Percentiles rank a stretch among this genome's conserved stretches.
Evolutionary conservation across 2,888 invertebrate species (phyloP).

Genomic region (Rotaria macrura): DNA sequence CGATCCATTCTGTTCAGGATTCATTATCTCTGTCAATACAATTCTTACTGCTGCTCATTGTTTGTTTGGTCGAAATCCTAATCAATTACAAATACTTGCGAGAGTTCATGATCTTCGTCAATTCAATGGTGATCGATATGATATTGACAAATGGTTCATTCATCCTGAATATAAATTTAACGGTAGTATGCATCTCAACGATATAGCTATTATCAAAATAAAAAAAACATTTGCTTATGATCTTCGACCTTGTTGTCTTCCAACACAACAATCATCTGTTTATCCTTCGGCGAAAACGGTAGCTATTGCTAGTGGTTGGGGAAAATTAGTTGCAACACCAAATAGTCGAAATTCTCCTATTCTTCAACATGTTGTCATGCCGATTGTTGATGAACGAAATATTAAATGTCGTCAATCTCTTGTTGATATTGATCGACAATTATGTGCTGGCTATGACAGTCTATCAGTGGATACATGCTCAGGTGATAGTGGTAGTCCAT

Average conservation of each 20-base stretch:
- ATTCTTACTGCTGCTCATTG: constrained; percentile 4
- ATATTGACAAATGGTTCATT: not conserved
- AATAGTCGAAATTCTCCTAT: not conserved
- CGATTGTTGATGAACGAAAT: not conserved
- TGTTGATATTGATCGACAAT: not conserved
- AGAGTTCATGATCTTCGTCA: not conserved
- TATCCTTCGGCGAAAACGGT: not conserved
- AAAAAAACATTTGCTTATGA: not conserved
- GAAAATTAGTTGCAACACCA: not conserved
- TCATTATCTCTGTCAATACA: not conserved
- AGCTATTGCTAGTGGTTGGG: not conserved
- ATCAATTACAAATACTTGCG: not conserved
- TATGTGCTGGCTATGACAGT: not conserved
- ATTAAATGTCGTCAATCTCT: not conserved
- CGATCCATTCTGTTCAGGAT: not conserved
- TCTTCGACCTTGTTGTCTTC: not conserved
- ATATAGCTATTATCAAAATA: not conserved
- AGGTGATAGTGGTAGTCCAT: not conserved
- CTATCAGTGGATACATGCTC: not conserved
- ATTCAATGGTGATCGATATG: not conserved
- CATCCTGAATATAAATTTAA: not conserved
- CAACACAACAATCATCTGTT: not conserved
- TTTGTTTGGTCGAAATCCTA: not conserved
- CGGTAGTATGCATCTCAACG: not conserved
- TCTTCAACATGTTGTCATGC: not conserved